Base-by-base conservation (phyloP, 2,113 vertebrate genomes). In the Baryphthengus martii region DNA sequence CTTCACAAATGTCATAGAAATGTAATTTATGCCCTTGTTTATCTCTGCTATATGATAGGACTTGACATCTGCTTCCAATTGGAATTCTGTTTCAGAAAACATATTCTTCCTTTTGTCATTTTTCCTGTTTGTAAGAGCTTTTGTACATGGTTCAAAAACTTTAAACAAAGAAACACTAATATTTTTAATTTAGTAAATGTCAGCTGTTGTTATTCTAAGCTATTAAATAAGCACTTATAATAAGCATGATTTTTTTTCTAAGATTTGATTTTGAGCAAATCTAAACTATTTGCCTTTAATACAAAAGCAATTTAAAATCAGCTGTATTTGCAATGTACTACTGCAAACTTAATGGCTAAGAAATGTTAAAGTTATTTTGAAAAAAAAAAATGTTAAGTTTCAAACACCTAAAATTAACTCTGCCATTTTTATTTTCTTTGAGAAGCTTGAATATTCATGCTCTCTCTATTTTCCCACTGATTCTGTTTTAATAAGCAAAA, bases 31-130 rank as follows among this genome's bases (percentile, higher is more conserved):
- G 13, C 33, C 37, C 92, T 88, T 2, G 1, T 92, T 75, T 95
- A 67, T 89, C 29, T 93, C 39, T 61, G 3, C 26, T 55, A 15
- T 80, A 13, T 73, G 55, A 31, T 50, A 80, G 42, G 25, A 81
- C 72, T 82, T 93, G 70, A 65, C 80, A 85, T 88, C 73, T 93
- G 84, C 39, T 91, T 92, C 67, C 66, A 87, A 58, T 67, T 66
- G 65, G 71, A 89, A 58, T 79, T 87, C 85, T 62, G 11, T 72
- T 85, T 79, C 50, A 58, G 58, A 55, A 33, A 76, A 52, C 21
- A 14, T 80, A 24, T 24, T 90, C 25, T 78, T 80, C 23, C 40
- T 82, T 78, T 73, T 73, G 13, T 23, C 16, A 28, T 72, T 90
- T 87, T 89, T 50, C 3, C 3, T 20, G 59, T 90, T 84, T 85